Evolutionary conservation across 2,113 vertebrate species (phyloP).

Genomic region (Excalfactoria chinensis): DNA sequence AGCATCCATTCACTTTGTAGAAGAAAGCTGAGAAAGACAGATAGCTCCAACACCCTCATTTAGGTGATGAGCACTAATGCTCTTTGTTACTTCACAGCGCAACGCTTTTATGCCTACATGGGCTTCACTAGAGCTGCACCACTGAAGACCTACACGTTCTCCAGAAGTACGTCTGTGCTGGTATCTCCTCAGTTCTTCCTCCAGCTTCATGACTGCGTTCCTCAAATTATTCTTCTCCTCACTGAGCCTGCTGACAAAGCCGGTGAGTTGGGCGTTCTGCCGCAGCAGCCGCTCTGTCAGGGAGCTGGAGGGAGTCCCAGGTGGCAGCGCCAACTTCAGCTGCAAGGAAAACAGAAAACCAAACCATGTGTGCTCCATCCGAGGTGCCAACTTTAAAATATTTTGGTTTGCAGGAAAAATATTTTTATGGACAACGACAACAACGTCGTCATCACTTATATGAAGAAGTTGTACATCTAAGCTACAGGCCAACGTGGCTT

Average conservation of each 20-base stretch:
- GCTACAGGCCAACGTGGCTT: not conserved
- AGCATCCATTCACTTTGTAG: not conserved
- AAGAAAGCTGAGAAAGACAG: not conserved
- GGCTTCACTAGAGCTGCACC: not conserved
- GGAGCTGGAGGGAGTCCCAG: conserved; percentile 76
- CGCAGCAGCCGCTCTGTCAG: conserved; percentile 90
- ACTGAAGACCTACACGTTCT: conserved; percentile 74
- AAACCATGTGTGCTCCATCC: not conserved
- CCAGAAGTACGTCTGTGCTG: conserved; percentile 75
- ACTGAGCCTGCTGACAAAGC: conserved; percentile 91
- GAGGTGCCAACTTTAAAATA: not conserved
- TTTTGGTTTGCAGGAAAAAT: not conserved
- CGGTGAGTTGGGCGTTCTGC: conserved; percentile 93
- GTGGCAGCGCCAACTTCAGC: conserved; percentile 72
- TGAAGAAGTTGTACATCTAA: not conserved
- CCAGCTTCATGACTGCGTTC: conserved; percentile 86
- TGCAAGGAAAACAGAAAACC: conserved; percentile 32
- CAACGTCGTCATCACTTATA: not conserved
- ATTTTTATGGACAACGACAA: not conserved
- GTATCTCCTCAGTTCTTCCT: conserved; percentile 85
- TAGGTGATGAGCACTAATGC: not conserved
- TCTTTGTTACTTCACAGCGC: not conserved
- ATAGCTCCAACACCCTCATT: not conserved
- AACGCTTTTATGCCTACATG: not conserved
- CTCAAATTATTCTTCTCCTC: conserved; percentile 96